These are phyloP conservation scores for Bufo bufo DNA, from an alignment of 2,113 vertebrate genomes.

Conservation along the genomic window DNA sequence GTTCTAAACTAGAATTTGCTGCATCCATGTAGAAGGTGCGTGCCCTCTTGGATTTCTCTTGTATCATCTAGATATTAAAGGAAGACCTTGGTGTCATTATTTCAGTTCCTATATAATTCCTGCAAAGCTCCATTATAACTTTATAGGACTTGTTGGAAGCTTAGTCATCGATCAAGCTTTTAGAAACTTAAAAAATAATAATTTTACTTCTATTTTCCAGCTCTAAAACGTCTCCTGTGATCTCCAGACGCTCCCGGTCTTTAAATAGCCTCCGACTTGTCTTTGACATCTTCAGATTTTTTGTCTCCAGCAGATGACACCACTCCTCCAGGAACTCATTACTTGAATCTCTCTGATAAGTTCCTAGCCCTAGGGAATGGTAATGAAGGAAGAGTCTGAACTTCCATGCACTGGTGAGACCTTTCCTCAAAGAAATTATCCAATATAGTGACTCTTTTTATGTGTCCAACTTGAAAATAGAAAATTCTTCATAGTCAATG, in stretches of 20 bases:
- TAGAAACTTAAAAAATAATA: background rate
- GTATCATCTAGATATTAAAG: too few species aligned
- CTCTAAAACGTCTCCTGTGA: background rate
- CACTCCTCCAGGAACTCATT: constrained; percentile 8
- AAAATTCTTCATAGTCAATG: background rate
- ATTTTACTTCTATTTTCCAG: background rate
- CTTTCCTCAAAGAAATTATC: background rate
- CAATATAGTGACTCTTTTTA: background rate
- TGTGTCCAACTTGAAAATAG: background rate
- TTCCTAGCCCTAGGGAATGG: background rate
- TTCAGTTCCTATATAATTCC: too few species aligned
- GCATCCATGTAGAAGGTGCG: too few species aligned
- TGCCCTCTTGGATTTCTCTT: too few species aligned
- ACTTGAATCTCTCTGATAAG: background rate
- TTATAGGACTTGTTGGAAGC: too few species aligned
- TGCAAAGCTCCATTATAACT: too few species aligned
- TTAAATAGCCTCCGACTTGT: background rate
- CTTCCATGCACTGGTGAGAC: background rate
- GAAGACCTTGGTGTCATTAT: too few species aligned
- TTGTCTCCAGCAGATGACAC: background rate
- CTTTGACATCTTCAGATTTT: background rate
- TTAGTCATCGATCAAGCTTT: background rate
- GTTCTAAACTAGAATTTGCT: too few species aligned
- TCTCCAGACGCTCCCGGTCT: background rate
- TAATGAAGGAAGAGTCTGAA: background rate